Base-by-base conservation (phyloP, 1,140 invertebrate species). In the Melitaea cinxia region DNA sequence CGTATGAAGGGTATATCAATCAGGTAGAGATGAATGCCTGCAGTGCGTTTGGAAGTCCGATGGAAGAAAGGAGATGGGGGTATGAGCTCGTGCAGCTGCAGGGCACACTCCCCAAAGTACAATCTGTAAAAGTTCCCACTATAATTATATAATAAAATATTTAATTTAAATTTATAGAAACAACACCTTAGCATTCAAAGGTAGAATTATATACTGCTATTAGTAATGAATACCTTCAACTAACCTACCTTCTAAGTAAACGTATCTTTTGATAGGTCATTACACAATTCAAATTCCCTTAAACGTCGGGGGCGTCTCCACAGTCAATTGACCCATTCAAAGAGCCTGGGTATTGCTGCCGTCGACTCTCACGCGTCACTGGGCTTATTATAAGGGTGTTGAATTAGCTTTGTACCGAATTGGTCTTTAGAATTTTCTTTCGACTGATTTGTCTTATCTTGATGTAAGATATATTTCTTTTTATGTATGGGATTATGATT, bases 281-380 rank as follows among this genome's bases (percentile, higher is more conserved):
- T 56, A 28, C 57, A 56, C 62, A 65, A 65, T 65, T 57, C 24
- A 65, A 65, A 65, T 60, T 60, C 39, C 49, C 56, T 45, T 68
- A 61, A 53, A 53, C 17, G 39, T 47, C 52, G 42, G 45, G 54
- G 33, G 26, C 24, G 60, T 39, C n/a, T 49, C 57, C 30, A 65
- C 56, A 50, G 24, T 52, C 62, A 70, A 70, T 70, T 72, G 72
- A 75, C 65, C 72, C 56, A 47, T 69, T 47, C 58, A 56, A 70
- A 67, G 71, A 69, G 65, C 33, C 17, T 55, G 30, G 7, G 23
- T 57, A 57, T 57, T 50, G 28, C 35, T 54, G 14, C 17, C 58
- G 47, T 33, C 37, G 54, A 24, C 37, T 45, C 53, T 50, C 49
- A 58, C 69, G 65, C 75, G 67, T 68, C 74, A 64, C 65, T 69